Evolutionary conservation across 1,140 invertebrate genomes (phyloP), one percentile per base, ranked within the genome.

Genomic region (Dendroctonus ponderosae): DNA sequence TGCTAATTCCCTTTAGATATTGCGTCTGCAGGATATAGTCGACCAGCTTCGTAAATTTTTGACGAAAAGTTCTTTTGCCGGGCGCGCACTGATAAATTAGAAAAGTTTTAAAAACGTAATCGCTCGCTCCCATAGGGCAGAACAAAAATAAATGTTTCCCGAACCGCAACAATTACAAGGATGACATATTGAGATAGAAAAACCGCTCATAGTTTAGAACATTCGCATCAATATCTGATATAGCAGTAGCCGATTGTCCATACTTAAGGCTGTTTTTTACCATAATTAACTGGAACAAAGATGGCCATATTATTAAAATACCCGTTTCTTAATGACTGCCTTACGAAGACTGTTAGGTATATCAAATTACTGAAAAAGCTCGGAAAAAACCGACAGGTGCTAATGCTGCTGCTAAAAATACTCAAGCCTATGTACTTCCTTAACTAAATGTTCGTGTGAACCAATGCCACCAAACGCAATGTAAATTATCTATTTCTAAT

Each of bases 1-100:
- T 67, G 66, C 59, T 57, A 67, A 57, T 67, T 67, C 48, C 58
- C 50, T 15, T 53, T 51, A 39, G 59, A 67, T 67, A 67, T 62
- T 37, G 59, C 52, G 11, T 39, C 66, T 67, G 49, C 44, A 48
- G 66, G 59, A 48, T 56, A 67, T 67, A 67, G 62, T 65, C 53
- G 42, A 53, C 12, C 44, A 43, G 62, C 48, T 50, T 59, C 38
- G n/a, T 9, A 51, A 58, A 66, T 49, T 53, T 59, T 51, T 66
- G 46, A 48, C 44, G 42, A 37, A 66, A 66, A 66, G 49, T 66
- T 56, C 14, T 66, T 57, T 60, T 56, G 15, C 53, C 38, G 54
- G 64, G 15, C 37, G 15, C 37, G 57, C 37, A 41, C 37, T 26
- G 26, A 26, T 26, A 66, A 66, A 66, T 66, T 66, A 66, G 64